Percentiles rank a stretch among this genome's conserved stretches.
These are phyloP conservation scores for Cecropterus lyciades DNA, from an alignment of 1,140 invertebrate species.

Conservation along the genomic window DNA sequence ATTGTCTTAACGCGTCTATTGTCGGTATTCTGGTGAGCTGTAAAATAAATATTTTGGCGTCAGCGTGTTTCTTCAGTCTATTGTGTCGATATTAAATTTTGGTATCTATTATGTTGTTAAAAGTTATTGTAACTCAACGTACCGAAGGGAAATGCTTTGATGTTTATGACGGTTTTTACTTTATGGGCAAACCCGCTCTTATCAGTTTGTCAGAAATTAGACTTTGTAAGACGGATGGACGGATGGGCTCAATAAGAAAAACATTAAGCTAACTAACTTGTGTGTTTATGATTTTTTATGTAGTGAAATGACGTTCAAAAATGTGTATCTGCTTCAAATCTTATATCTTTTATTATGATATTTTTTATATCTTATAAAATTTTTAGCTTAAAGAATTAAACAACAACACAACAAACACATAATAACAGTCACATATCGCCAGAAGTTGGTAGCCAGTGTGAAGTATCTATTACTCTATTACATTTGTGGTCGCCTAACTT, in stretches of 20 bases:
- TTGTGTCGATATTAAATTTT: conserved; percentile 48
- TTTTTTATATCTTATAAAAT: too few relatives aligned
- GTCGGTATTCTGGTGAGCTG: conserved; percentile 55
- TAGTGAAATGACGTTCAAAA: too few relatives aligned
- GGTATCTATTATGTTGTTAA: conserved; percentile 55
- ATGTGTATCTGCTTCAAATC: too few relatives aligned
- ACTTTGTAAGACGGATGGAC: not conserved
- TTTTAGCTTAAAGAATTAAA: too few relatives aligned
- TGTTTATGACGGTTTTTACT: conserved; percentile 39
- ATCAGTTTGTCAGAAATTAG: conserved; percentile 19
- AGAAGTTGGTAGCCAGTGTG: not conserved
- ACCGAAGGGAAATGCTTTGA: conserved; percentile 31
- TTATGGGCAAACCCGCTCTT: conserved; percentile 2
- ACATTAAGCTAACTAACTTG: not conserved
- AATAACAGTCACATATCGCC: not conserved
- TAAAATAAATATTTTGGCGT: conserved; percentile 72
- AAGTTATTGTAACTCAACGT: conserved; percentile 36
- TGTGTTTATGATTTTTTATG: not conserved
- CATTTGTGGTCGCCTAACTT: conserved; percentile 16
- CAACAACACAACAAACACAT: too few relatives aligned
- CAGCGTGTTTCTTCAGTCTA: conserved; percentile 46
- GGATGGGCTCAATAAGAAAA: not conserved
- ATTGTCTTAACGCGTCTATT: conserved; percentile 68
- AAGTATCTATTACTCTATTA: conserved; percentile 12
- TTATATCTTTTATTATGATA: too few relatives aligned